These are phyloP conservation scores for Galerucella calmariensis DNA, from an alignment of 2,888 invertebrate genomes.

Conservation along the genomic window DNA sequence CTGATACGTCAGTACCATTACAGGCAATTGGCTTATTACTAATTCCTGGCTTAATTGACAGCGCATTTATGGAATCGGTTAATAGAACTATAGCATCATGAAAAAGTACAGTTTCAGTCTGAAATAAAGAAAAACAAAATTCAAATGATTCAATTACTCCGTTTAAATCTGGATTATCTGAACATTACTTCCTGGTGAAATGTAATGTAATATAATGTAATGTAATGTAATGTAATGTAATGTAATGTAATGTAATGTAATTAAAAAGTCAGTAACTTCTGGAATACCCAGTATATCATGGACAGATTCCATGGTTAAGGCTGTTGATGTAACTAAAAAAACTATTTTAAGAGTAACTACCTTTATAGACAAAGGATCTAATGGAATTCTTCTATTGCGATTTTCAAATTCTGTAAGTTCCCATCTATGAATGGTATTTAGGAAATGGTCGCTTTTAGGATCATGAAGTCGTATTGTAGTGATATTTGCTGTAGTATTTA, in stretches of 20 bases:
- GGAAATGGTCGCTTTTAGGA: conserved; percentile 67
- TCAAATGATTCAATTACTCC: not conserved
- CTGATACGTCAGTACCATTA: conserved; percentile 64
- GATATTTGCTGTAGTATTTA: conserved; percentile 75
- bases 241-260: too few species aligned
- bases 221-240: too few species aligned
- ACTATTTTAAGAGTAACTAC: not conserved
- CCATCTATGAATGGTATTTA: conserved; percentile 45
- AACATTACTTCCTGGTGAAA: too few species aligned
- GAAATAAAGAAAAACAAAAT: conserved; percentile 46
- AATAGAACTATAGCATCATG: conserved; percentile 77
- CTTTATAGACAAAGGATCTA: conserved; percentile 39
- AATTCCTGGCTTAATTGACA: conserved; percentile 49
- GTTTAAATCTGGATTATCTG: not conserved
- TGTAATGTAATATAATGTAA: too few species aligned
- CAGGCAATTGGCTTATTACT: conserved; percentile 50
- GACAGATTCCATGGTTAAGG: not conserved
- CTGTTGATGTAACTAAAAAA: not conserved
- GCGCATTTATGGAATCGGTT: conserved; percentile 66
- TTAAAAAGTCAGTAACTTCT: too few species aligned
- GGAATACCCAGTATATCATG: not conserved
- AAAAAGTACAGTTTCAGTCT: conserved; percentile 76
- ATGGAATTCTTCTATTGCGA: conserved; percentile 28
- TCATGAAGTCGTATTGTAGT: conserved; percentile 76
- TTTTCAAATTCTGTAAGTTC: conserved; percentile 45